Evolutionary conservation across 2,113 vertebrate genomes (phyloP).

Genomic region (Pachypanchax playfairii): DNA sequence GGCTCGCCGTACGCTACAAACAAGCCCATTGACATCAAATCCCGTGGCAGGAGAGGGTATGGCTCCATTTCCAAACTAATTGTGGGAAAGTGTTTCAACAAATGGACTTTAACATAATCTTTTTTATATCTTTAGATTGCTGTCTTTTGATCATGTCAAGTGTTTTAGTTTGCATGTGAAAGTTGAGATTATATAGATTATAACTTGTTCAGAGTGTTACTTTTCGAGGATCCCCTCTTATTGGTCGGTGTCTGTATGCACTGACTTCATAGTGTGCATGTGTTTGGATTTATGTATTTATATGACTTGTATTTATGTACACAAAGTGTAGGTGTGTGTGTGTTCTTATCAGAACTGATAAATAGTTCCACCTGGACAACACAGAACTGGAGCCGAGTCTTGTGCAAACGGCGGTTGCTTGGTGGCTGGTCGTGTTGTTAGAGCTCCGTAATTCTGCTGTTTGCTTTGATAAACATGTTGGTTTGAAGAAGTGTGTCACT

Average conservation of each 20-base stretch:
- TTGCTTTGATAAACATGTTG: conserved; percentile 35
- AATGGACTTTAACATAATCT: background rate
- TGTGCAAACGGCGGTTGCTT: conserved; percentile 62
- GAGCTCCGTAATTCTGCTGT: conserved; percentile 55
- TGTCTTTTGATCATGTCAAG: background rate
- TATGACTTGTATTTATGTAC: conserved; percentile 40
- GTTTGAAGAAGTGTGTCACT: conserved; percentile 23
- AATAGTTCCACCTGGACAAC: conserved; percentile 57
- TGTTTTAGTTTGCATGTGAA: background rate
- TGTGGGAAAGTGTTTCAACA: background rate
- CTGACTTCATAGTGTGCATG: conserved; percentile 6
- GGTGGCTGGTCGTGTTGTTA: conserved; percentile 39
- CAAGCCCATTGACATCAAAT: conserved; percentile 96
- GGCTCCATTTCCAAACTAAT: conserved; percentile 26
- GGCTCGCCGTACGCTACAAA: conserved; percentile 91
- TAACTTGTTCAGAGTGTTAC: background rate
- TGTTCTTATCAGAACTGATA: conserved; percentile 61
- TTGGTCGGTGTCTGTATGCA: conserved; percentile 17
- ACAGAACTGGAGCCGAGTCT: conserved; percentile 31
- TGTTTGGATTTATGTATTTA: conserved; percentile 32
- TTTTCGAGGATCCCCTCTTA: background rate
- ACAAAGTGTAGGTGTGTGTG: conserved; percentile 37
- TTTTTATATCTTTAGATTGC: background rate
- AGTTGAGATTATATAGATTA: conserved; percentile 3
- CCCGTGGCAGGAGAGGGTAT: conserved; percentile 87